Evolutionary conservation across 2,888 invertebrate genomes (phyloP).

Genomic region (Parthenolecanium corni): DNA sequence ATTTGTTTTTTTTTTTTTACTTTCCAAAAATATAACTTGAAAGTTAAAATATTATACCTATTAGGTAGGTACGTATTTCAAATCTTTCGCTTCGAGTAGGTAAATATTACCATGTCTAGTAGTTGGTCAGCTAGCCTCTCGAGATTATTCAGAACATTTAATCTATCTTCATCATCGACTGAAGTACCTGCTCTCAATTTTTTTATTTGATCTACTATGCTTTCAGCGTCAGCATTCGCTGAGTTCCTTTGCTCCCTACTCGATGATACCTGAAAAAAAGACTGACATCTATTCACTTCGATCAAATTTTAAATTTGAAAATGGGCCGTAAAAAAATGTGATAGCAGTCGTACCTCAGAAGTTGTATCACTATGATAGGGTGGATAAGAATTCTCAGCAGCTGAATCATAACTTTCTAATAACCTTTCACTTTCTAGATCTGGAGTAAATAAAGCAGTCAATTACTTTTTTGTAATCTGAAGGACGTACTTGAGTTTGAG

Average conservation of each 20-base stretch:
- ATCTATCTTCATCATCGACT: constrained; percentile 21
- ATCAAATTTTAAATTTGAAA: not conserved
- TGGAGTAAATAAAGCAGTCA: constrained; percentile 7
- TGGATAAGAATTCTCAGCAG: constrained; percentile 5
- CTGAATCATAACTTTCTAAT: constrained; percentile 12
- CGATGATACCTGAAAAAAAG: constrained; percentile 8
- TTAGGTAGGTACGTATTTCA: no score
- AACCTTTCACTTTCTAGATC: constrained; percentile 9
- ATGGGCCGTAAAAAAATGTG: not conserved
- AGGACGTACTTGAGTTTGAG: not conserved
- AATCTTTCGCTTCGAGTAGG: not conserved
- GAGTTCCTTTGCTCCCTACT: constrained; percentile 13
- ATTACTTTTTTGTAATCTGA: no score
- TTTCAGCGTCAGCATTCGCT: constrained; percentile 25
- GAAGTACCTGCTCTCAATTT: constrained; percentile 22
- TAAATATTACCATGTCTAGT: constrained; percentile 16
- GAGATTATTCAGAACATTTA: constrained; percentile 20
- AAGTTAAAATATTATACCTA: not conserved
- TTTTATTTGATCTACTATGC: constrained; percentile 25
- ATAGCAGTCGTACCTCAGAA: constrained; percentile 4
- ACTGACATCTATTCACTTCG: not conserved
- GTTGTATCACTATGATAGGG: constrained; percentile 3
- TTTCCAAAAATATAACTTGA: not conserved
- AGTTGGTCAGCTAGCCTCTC: constrained; percentile 17
- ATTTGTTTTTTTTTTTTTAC: not conserved